A percentile compares a stretch with the other conserved stretches of the same genome.
Conservation (phyloP, 2,797 vertebrate genomes). For the Taeniopygia guttata region DNA sequence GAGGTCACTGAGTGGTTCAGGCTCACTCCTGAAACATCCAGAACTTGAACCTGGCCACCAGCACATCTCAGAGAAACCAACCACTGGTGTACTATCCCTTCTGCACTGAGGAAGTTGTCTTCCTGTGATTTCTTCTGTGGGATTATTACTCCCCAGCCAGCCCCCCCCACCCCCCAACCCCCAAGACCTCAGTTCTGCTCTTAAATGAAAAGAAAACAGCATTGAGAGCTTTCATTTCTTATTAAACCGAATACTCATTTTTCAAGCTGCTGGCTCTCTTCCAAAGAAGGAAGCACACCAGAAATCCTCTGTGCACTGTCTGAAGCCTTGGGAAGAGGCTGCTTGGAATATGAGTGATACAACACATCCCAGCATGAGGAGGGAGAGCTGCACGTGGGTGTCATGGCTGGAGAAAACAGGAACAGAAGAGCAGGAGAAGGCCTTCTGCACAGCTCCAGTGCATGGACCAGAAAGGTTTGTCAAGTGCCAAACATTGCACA, state of each 20-base stretch:
- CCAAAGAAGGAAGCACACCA: not conserved
- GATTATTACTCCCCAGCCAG: rapidly evolving
- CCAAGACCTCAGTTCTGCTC: not conserved
- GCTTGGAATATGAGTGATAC: not conserved
- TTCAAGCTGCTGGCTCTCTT: not conserved
- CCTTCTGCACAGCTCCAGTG: not conserved
- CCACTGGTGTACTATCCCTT: not conserved
- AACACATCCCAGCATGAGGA: rapidly evolving
- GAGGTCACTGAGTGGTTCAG: not conserved
- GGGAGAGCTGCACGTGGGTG: not conserved
- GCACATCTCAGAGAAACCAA: not conserved
- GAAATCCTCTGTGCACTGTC: not conserved
- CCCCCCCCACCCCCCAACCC: too few relatives aligned
- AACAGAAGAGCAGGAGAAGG: rapidly evolving
- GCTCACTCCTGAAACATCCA: not conserved
- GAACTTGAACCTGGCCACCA: not conserved
- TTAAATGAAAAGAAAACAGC: not conserved
- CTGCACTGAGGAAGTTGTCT: not conserved
- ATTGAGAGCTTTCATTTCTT: not conserved
- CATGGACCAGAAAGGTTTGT: not conserved
- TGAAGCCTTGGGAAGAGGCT: not conserved
- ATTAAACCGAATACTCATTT: not conserved
- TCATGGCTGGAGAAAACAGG: not conserved
- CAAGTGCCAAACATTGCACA: not conserved
- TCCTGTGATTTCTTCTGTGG: not conserved